Base-by-base conservation (phyloP, 2,888 invertebrate genomes). In the Acholoe squamosa region DNA sequence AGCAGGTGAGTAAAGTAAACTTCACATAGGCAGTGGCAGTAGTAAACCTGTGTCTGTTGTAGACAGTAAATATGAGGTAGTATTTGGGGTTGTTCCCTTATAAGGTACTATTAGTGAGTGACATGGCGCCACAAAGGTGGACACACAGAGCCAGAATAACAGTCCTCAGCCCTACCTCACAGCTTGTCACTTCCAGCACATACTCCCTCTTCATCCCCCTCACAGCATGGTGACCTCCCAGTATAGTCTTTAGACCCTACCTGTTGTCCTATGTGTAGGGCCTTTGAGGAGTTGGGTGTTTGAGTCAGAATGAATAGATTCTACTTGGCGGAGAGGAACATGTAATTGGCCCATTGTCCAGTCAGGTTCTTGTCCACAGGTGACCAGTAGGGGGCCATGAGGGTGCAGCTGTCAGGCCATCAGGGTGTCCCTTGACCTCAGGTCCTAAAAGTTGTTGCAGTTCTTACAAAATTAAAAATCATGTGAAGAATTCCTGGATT, bases 151-250 rank as follows among this genome's bases (percentile, higher is more conserved):
- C 10, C 43, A 43, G 43, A 43, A 43, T 43, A 10, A 3, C 43
- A 43, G 43, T 10, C 43, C 43, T 43, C 43, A 3, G 3, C 43
- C 54, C 61, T 28, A 71, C 71, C 71, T 71, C 71, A 25, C 71
- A 71, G 61, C 61, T 61, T 61, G 61, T 28, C 28, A 28, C 71
- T 71, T 28, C 71, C 25, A 71, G 71, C 71, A 71, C 71, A 71
- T 7, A 0, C 71, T 28, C n/a, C 28, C n/a, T 71, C 28, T 5
- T 28, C 28, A 1, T 5, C 14, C 16, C n/a, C 31, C 71, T 28
- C 71, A 25, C 71, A 71, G 71, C 71, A n/a, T 5, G 71, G 0
- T 28, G 25, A 3, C 28, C 71, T 71, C 71, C 71, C 71, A 71
- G 71, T 28, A 71, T 25, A 71, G 71, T 22, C 71, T 43, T 43